Base-by-base conservation (phyloP, 2,888 invertebrate genomes). In the Pristionchus fissidentatus region DNA sequence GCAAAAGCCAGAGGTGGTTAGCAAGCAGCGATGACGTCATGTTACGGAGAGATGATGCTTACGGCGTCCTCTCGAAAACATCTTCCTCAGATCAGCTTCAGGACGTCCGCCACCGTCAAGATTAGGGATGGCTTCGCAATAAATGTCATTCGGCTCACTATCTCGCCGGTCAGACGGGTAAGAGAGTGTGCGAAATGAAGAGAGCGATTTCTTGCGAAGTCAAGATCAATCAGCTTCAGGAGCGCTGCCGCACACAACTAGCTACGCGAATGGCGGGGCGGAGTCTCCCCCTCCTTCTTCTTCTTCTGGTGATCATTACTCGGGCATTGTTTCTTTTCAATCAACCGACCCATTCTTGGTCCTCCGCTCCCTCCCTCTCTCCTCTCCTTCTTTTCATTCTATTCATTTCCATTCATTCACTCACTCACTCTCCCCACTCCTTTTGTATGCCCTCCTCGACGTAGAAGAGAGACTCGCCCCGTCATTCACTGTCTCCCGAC, bases 321-420 rank as follows among this genome's bases (percentile, higher is more conserved):
- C 41, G 77, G 52, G 77, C 77, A 77, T 77, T 77, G 77, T 77
- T 77, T 77, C 77, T 77, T 77, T 77, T 77, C 77, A 77, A 77
- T 77, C 77, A 77, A 77, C 77, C 77, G 77, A 46, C 52, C 77
- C 52, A 77, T 77, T 77, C 77, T 70, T 70, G 70, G 66, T 35
- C n/a, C 66, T 52, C 22, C 26, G 19, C 70, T 22, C 41, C 70
- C 15, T n/a, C n/a, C 70, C 66, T 41, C 70, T 43, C 70, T 43
- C 41, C 70, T 70, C 70, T 26, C 43, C 70, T 49, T 41, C 77
- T 77, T 49, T 77, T 77, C 77, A 52, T 77, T 77, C 77, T 52
- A 77, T 77, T 77, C 77, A 77, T 52, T 77, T 70, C 70, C 70
- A 70, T 70, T 70, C 70, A 70, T 70, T 70, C 70, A 70, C 70